These are phyloP conservation scores for Anguilla marmorata DNA, from an alignment of 2,797 vertebrate genomes.

Conservation along the genomic window DNA sequence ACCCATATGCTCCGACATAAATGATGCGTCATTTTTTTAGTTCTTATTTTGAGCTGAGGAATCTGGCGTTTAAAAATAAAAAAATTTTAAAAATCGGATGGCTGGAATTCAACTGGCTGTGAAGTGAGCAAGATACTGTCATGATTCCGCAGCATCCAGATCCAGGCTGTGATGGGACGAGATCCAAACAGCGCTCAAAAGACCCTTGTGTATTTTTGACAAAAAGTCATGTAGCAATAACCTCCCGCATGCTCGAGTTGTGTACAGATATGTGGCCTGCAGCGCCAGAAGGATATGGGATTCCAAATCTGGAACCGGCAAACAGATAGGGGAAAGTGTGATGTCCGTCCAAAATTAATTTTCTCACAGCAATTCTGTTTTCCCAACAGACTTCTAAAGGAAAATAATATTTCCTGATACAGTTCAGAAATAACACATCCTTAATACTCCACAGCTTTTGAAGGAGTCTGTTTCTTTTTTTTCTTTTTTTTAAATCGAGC, in stretches of 20 bases:
- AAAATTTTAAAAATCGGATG: not conserved
- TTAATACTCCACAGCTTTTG: not conserved
- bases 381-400: not conserved
- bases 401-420: not conserved
- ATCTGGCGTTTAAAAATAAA: not conserved
- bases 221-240: not conserved
- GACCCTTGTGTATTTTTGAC: not conserved
- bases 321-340: not conserved
- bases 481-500: not conserved
- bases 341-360: conserved; percentile 13
- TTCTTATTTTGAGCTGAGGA: not conserved
- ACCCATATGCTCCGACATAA: not conserved
- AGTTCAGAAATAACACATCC: not conserved
- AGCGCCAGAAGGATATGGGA: not conserved
- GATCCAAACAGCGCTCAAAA: not conserved
- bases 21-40: not conserved
- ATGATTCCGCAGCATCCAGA: not conserved
- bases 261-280: not conserved
- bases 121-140: not conserved
- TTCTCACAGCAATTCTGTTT: conserved; percentile 6
- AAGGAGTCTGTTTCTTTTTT: not conserved
- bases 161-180: not conserved
- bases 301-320: not conserved
- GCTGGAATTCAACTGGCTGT: not conserved
- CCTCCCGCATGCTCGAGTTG: not conserved